Evolutionary conservation across 2,797 vertebrate genomes (phyloP), one percentile per base, ranked within the genome.

Genomic region (Hylomyscus alleni): DNA sequence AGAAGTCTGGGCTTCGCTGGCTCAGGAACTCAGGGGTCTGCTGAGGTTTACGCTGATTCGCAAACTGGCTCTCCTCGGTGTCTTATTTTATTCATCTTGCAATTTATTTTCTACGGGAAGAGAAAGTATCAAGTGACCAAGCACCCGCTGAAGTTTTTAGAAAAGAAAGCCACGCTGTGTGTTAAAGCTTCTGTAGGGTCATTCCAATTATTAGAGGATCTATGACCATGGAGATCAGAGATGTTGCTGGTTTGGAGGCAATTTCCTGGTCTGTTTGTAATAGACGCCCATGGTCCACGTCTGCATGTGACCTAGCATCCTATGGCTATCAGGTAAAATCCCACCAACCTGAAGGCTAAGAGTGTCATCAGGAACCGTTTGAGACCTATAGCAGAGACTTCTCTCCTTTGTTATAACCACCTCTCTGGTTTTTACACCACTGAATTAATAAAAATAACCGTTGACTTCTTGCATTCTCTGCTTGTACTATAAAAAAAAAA

Each of bases 21-120:
- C n/a, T 84, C 92, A 72, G 69, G 37, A 37, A 37, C 85, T 76
- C 11, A 44, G 75, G 78, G 88, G 54, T 52, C 73, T 29, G 69
- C 37, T n/a, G 50, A 67, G 62, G 50, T 20, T 52, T 52, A 37
- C 1, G 0, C n/a, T 34, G 75, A 7, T 77, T 52, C 31, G 82
- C 72, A 60, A 1, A 0, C 22, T 24, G 69, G 4, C 65, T 44
- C 40, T 94, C 47, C 20, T 65, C 20, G 5, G 12, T 78, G 26
- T 19, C 34, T 91, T 50, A 40, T 13, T 89, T 85, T 76, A 65
- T 54, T 72, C 50, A 54, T 67, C 44, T 29, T 89, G 62, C 19
- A 88, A 12, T 9, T 34, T 52, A 29, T 7, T 4, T 1, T 0
- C 1, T 20, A 22, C 1, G 0, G 6, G 22, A 58, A 86, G 58